phyloP scores from a whole-genome alignment of 2,888 invertebrate genomes.

The Andricus quercusramuli region DNA sequence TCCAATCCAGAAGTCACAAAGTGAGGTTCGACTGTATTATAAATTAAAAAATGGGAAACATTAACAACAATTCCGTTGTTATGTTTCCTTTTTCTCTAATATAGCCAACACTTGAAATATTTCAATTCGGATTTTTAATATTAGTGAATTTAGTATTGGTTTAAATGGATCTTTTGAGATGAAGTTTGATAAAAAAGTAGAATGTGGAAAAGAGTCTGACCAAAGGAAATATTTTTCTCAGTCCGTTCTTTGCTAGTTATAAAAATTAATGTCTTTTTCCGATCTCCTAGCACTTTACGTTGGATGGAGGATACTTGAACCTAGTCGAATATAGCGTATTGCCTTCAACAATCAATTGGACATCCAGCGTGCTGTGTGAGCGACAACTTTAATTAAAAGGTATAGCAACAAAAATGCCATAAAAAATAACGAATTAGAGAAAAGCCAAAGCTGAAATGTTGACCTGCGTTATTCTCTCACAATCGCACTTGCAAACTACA shows the following conservation, averaged over 20 bases:
- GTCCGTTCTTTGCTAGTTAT: constrained; percentile 14
- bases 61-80: no score
- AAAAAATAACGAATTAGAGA: constrained; percentile 15
- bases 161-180: neutral
- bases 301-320: constrained; percentile 12
- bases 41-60: no score
- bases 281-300: constrained; percentile 31
- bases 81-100: no score
- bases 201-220: neutral
- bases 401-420: constrained; percentile 27
- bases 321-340: constrained; percentile 2
- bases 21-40: no score
- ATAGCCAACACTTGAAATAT: no score
- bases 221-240: neutral
- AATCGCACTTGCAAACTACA: neutral
- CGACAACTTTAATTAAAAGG: constrained; percentile 29
- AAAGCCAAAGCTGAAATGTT: constrained; percentile 20
- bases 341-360: constrained; percentile 36
- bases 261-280: constrained; percentile 34
- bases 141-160: no score
- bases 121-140: no score
- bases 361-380: constrained; percentile 12
- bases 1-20: no score
- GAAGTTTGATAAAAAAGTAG: neutral
- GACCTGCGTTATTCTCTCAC: neutral